A percentile compares a stretch with the other conserved stretches of the same genome.
These are phyloP conservation scores for Adelosebastes latens DNA, from an alignment of 2,797 vertebrate genomes.

Conservation along the genomic window DNA sequence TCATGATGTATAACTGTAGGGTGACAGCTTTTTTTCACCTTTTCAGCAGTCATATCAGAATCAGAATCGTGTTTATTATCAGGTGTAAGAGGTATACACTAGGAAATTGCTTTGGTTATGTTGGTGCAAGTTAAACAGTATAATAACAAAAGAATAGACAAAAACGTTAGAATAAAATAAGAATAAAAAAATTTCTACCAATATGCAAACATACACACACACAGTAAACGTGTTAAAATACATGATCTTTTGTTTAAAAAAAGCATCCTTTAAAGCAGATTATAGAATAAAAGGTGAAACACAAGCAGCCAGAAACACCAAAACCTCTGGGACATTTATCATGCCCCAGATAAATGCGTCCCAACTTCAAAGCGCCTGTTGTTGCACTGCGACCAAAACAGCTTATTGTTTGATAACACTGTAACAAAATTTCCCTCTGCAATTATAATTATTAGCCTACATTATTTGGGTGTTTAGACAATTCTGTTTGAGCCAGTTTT, in stretches of 20 bases:
- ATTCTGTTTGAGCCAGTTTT: background rate
- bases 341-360: constrained; percentile 38
- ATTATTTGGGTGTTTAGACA: background rate
- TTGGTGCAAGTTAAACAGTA: too few species aligned
- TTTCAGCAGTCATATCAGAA: background rate
- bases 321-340: background rate
- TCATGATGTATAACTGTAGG: background rate
- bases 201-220: too few species aligned
- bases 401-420: constrained; percentile 11
- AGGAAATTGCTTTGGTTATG: too few species aligned
- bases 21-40: background rate
- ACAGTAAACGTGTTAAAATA: background rate
- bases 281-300: background rate
- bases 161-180: too few species aligned
- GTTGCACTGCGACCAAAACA: constrained; percentile 18
- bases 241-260: background rate
- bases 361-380: constrained; percentile 63
- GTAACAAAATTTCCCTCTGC: constrained; percentile 7
- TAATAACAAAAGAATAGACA: too few species aligned
- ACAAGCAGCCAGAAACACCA: background rate
- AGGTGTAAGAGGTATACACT: too few species aligned
- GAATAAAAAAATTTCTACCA: too few species aligned
- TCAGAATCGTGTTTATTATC: too few species aligned
- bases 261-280: background rate
- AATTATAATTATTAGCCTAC: background rate